Percentiles rank a stretch among this genome's conserved stretches.
phyloP scores from a whole-genome alignment of 2,113 vertebrate species.

The Peromyscus polionotus region DNA sequence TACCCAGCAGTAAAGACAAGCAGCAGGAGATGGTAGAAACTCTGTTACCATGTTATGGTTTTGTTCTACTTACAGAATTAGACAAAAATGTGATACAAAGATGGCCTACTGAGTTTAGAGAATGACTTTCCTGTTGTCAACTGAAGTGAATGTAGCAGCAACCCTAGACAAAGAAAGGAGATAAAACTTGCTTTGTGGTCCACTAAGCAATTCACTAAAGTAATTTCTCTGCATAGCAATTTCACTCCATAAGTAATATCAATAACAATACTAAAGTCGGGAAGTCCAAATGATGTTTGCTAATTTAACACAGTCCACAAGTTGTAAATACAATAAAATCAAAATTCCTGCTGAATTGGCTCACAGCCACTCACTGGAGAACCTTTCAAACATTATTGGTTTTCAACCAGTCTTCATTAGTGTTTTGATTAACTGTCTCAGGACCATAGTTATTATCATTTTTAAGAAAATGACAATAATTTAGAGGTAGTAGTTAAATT shows the following conservation, averaged over 20 bases:
- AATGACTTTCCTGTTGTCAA: constrained; percentile 3
- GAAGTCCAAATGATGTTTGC: not conserved
- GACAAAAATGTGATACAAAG: not conserved
- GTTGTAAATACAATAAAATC: constrained; percentile 50
- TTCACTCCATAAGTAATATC: not conserved
- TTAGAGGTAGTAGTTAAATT: constrained; percentile 58
- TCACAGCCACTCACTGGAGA: not conserved
- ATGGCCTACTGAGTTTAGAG: not conserved
- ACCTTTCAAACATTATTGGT: constrained; percentile 44
- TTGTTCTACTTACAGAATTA: constrained; percentile 21
- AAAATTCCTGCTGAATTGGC: constrained; percentile 34
- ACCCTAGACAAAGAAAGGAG: not conserved
- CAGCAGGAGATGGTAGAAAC: not conserved
- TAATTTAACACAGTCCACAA: constrained; percentile 28
- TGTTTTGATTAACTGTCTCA: constrained; percentile 71
- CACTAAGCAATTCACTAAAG: constrained; percentile 46
- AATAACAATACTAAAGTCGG: constrained; percentile 6
- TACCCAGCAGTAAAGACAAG: not conserved
- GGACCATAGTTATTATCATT: constrained; percentile 48
- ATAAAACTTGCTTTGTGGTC: not conserved
- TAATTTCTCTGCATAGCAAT: constrained; percentile 50
- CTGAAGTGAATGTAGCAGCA: constrained; percentile 46
- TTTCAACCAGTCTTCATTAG: constrained; percentile 70
- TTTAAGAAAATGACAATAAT: constrained; percentile 71
- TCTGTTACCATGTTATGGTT: not conserved